Conservation (phyloP, 2,113 vertebrate genomes). For the Cephalopterus ornatus region DNA sequence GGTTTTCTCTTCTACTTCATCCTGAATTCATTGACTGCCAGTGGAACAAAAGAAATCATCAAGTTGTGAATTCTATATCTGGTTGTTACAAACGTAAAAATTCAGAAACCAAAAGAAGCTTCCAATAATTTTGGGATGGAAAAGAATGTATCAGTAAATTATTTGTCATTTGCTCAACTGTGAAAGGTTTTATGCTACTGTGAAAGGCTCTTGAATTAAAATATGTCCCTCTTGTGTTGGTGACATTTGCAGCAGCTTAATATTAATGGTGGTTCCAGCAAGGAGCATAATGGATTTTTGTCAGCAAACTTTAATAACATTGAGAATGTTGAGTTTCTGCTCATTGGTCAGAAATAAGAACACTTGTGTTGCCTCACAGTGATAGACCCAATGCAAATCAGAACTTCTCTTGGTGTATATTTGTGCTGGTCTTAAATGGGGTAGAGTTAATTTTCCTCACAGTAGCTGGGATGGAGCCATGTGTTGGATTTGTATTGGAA, state of each 20-base stretch:
- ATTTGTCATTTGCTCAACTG: background rate
- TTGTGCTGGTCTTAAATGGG: background rate
- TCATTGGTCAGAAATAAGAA: background rate
- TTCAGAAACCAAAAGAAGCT: background rate
- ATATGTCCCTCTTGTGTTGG: background rate
- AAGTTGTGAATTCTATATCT: background rate
- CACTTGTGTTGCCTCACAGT: background rate
- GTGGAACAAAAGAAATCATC: background rate
- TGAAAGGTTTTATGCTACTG: background rate
- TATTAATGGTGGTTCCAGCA: background rate
- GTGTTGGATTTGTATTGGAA: background rate
- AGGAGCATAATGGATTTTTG: background rate
- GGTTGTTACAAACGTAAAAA: background rate
- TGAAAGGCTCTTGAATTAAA: background rate
- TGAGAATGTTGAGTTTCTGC: background rate
- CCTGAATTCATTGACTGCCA: background rate
- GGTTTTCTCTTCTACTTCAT: background rate
- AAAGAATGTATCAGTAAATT: background rate
- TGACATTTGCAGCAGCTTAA: background rate
- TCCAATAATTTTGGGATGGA: background rate
- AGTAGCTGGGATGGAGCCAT: background rate
- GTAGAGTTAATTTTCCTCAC: background rate
- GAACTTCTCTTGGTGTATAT: background rate
- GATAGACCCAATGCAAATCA: background rate
- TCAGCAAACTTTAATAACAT: background rate